A percentile compares a stretch with the other conserved stretches of the same genome.
These are phyloP conservation scores for Scotopteryx bipunctaria DNA, from an alignment of 2,888 invertebrate species.

Conservation along the genomic window DNA sequence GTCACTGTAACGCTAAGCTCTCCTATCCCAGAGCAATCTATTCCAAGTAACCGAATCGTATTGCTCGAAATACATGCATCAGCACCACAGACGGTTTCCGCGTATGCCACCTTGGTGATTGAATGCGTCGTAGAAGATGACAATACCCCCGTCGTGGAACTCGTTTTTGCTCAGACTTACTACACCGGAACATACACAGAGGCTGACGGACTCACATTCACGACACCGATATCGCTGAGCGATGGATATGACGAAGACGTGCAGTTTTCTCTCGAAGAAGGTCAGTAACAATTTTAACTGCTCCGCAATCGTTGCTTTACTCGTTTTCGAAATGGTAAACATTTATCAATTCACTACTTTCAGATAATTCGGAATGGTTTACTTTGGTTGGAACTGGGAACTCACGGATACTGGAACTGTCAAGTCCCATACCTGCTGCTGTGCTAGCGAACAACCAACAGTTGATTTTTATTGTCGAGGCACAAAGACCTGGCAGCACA, in stretches of 20 bases:
- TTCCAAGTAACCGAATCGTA: slow-evolving; percentile 34
- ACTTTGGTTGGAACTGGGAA: slow-evolving; percentile 22
- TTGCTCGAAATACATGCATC: slow-evolving; percentile 27
- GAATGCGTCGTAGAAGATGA: slow-evolving; percentile 10
- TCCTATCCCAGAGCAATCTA: slow-evolving; percentile 27
- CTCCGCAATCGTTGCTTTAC: background rate
- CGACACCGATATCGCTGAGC: slow-evolving; percentile 37
- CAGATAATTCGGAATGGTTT: slow-evolving; percentile 28
- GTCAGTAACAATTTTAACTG: slow-evolving; percentile 31
- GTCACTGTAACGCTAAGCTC: slow-evolving; percentile 23
- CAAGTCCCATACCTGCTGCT: slow-evolving; percentile 37
- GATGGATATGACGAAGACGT: slow-evolving; percentile 43
- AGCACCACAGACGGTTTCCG: slow-evolving; percentile 17
- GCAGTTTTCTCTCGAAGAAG: slow-evolving; percentile 44
- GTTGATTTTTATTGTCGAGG: slow-evolving; percentile 32
- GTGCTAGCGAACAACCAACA: slow-evolving; percentile 37
- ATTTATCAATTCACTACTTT: background rate
- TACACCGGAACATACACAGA: slow-evolving; percentile 45
- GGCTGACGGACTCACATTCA: slow-evolving; percentile 36
- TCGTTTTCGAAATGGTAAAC: background rate
- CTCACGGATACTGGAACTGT: slow-evolving; percentile 28
- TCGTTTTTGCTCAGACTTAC: slow-evolving; percentile 37
- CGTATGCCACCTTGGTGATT: slow-evolving; percentile 25
- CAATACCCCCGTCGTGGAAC: slow-evolving; percentile 32
- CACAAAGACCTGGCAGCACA: slow-evolving; percentile 1